Conservation (phyloP, 2,797 vertebrate genomes). For the Spinus olivaceus region DNA sequence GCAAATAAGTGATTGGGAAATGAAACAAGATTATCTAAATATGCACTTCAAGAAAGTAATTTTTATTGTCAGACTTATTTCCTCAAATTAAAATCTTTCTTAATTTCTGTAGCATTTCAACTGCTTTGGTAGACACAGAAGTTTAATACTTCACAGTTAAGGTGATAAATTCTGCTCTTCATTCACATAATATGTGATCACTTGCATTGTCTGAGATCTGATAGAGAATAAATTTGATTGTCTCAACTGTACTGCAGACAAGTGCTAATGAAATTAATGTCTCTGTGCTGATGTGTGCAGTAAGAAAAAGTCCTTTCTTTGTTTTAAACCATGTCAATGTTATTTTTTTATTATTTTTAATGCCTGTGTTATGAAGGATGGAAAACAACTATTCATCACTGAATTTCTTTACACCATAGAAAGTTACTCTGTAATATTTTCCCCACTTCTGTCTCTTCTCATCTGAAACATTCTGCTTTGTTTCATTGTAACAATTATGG, state of each 20-base stretch:
- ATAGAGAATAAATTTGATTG: background rate
- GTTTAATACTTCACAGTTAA: background rate
- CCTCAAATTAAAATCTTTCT: background rate
- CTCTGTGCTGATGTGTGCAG: background rate
- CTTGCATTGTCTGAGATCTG: background rate
- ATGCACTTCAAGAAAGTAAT: background rate
- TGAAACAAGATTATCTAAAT: background rate
- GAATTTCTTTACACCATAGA: background rate
- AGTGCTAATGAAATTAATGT: background rate
- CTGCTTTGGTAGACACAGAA: background rate
- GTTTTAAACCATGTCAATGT: background rate
- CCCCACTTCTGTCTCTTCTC: background rate
- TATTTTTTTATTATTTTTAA: background rate
- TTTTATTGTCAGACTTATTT: background rate
- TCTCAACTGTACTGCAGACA: background rate
- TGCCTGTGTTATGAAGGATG: background rate
- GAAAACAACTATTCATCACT: background rate
- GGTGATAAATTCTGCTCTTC: background rate
- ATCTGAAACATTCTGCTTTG: background rate
- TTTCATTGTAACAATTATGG: background rate
- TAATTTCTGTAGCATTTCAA: background rate
- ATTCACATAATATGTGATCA: background rate
- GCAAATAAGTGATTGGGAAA: background rate
- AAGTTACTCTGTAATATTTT: accelerated
- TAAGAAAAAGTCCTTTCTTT: background rate